Evolutionary conservation across 2,888 invertebrate genomes (phyloP), one percentile per base, ranked within the genome.

Genomic region (Galerucella pusilla): DNA sequence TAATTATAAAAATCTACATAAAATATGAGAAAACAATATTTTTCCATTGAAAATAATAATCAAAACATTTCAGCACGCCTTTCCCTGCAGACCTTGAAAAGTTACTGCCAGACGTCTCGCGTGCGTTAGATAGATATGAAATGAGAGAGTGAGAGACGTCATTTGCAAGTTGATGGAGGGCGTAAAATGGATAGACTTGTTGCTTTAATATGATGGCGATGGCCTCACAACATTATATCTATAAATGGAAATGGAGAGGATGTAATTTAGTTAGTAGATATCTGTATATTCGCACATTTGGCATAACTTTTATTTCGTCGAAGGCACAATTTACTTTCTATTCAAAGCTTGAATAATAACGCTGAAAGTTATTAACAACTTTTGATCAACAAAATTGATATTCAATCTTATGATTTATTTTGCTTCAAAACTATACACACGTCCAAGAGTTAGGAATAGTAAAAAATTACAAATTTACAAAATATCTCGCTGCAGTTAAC

Each of bases 191-290:
- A 61, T 35, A 35, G 28, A 61, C 61, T 61, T 61, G 61, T 28
- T 61, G 61, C 61, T 28, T 61, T 61, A 61, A 61, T 61, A 35
- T 61, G 12, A 61, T 61, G 61, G 61, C 35, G n/a, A 35, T 28
- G 35, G 61, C 49, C 49, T 49, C 3, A 49, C 57, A 57, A 57
- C 57, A 16, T 35, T 61, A 61, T 61, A 61, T 61, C n/a, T 28
- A 35, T 61, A n/a, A 61, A 61, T 61, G 25, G 25, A 61, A 61
- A 61, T 61, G 35, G 61, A 61, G 35, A 61, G 61, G 61, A 61
- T 61, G 11, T 35, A 61, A 61, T 61, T 35, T 12, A 61, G 61
- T 61, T 61, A 61, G 35, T 35, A 35, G 28, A 28, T 61, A 61
- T 35, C 10, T 14, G 14, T 61, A 16, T 14, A 57, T 57, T 57